Conservation (phyloP, 2,888 invertebrate species). For the Ophion ventricosus region DNA sequence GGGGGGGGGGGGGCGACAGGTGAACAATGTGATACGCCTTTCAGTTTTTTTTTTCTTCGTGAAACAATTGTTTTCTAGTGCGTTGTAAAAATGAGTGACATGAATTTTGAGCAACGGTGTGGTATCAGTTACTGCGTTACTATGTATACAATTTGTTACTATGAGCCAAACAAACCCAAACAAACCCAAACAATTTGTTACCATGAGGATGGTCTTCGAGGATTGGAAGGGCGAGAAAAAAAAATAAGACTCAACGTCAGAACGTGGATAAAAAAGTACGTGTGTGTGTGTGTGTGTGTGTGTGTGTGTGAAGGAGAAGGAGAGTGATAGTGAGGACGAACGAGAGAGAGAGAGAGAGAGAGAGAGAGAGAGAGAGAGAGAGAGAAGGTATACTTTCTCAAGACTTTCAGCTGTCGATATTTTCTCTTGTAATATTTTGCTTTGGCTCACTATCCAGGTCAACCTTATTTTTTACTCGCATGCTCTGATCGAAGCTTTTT, state of each 20-base stretch:
- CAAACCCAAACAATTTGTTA: no score
- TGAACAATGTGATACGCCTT: no score
- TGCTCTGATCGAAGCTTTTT: conserved; percentile 28
- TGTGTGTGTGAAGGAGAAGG: not conserved
- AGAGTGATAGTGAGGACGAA: not conserved
- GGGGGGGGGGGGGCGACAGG: no score
- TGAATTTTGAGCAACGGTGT: no score
- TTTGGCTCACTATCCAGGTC: conserved; percentile 3
- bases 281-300: no score
- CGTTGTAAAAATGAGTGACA: no score
- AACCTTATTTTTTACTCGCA: conserved; percentile 1
- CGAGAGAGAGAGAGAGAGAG: not conserved
- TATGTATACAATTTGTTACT: no score
- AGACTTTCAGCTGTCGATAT: conserved; percentile 48
- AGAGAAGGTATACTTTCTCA: not conserved
- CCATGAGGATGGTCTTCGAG: not conserved
- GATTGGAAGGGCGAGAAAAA: not conserved
- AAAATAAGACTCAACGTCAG: conserved; percentile 13
- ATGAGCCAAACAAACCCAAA: no score
- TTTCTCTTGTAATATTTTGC: conserved; percentile 53
- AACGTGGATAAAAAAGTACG: not conserved
- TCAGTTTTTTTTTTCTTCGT: no score
- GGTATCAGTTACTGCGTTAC: no score
- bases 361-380: not conserved
- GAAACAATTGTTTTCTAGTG: no score